Evolutionary conservation across 1,140 invertebrate species (phyloP).

Genomic region (Platyscapa corneri): DNA sequence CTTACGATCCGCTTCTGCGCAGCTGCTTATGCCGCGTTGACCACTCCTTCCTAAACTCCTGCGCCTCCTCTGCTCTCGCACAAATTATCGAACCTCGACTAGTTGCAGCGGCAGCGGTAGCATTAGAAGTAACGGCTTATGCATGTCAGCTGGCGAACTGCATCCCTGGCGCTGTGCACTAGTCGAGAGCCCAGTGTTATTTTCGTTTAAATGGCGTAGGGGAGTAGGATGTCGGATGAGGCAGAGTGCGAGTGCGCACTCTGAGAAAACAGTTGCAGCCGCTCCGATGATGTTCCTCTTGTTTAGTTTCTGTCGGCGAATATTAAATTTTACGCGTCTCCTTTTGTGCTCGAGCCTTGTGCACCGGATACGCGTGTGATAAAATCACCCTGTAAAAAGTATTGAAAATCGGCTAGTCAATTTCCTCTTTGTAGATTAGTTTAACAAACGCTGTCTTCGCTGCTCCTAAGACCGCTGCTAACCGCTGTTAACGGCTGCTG

Average conservation of each 20-base stretch:
- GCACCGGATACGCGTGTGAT: constrained; percentile 17
- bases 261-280: background rate
- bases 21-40: constrained; percentile 26
- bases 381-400: background rate
- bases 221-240: constrained; percentile 13
- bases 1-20: background rate
- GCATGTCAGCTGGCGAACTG: constrained; percentile 67
- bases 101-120: constrained; percentile 55
- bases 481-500: no score
- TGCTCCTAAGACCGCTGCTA: background rate
- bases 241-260: background rate
- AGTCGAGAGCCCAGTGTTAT: background rate
- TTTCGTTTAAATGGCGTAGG: background rate
- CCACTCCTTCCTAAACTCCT: constrained; percentile 44
- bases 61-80: constrained; percentile 55
- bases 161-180: constrained; percentile 55
- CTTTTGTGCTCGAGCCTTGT: background rate
- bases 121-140: constrained; percentile 19
- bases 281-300: background rate
- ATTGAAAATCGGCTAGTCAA: background rate
- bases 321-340: background rate
- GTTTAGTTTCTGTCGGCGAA: background rate
- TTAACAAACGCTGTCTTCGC: background rate
- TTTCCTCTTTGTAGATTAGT: background rate
- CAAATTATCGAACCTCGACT: constrained; percentile 52